Base-by-base conservation (phyloP, 2,113 vertebrate genomes). In the Gallinago jamesoni region DNA sequence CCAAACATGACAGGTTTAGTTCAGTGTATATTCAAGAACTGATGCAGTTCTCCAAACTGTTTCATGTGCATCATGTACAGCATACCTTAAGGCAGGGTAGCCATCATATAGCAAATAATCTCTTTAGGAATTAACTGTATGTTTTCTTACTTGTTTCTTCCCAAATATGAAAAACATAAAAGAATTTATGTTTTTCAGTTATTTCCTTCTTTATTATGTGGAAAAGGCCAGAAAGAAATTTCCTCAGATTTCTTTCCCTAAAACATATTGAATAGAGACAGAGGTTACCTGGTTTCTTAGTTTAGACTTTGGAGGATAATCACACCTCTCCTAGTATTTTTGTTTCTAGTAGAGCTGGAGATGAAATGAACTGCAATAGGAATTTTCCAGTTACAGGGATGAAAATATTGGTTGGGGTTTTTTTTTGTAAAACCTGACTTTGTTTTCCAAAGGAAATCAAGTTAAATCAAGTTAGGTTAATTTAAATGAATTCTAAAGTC, bases 241-340 rank as follows among this genome's bases (percentile, higher is more conserved):
- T 78, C 17, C 7, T 6, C n/a, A 41, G 31, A 53, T 68, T 94
- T 72, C 11, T 95, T 19, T 77, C 43, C 35, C 37, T 11, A 80
- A 74, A 80, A 59, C 55, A 86, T 15, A 74, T 1, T 15, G 30
- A 94, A 74, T 11, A 31, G 50, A 90, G 15, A 79, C 25, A 0
- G 4, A 86, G 64, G 30, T 88, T 94, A 92, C 75, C 76, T 78
- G n/a, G 27, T 89, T 95, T 90, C 76, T 81, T 43, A 89, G 43
- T 74, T 92, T 64, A 80, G 35, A 75, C 69, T 84, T 52, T 30
- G 48, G 47, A 92, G 43, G 28, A 87, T 50, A 79, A 94, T 76
- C 39, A 64, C 16, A 75, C 5, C 7, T 39, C 28, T 79, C 21
- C 12, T 39, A 64, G 6, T 28, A 31, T 28, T 90, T 68, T 21